phyloP scores from a whole-genome alignment of 2,888 invertebrate genomes.

The Coenonympha arcania region DNA sequence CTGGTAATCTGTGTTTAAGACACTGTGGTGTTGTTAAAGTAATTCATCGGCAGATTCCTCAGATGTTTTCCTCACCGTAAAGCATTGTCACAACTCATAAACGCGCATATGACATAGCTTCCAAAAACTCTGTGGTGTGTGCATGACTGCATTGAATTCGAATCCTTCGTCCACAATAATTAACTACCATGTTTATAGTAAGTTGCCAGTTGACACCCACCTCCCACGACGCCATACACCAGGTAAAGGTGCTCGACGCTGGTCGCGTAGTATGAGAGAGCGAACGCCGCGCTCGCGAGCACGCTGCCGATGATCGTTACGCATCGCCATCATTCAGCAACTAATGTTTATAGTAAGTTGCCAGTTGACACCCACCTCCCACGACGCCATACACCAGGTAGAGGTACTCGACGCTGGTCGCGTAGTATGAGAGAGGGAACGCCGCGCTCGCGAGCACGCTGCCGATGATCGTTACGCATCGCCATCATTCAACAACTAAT shows the following conservation, averaged over 20 bases:
- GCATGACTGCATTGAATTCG: too few species aligned
- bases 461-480: conserved; percentile 89
- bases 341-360: neutral
- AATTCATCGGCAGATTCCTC: too few species aligned
- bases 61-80: too few species aligned
- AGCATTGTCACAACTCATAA: too few species aligned
- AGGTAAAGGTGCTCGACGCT: conserved; percentile 84
- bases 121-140: too few species aligned
- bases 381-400: conserved; percentile 87
- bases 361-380: conserved; percentile 77
- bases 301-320: conserved; percentile 90
- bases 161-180: too few species aligned
- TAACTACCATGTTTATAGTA: too few species aligned
- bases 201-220: conserved; percentile 56
- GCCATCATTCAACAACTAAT: conserved; percentile 30
- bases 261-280: conserved; percentile 80
- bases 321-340: conserved; percentile 55
- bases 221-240: conserved; percentile 88
- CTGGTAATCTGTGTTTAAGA: too few species aligned
- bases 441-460: conserved; percentile 80
- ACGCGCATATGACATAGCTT: too few species aligned
- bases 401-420: conserved; percentile 81
- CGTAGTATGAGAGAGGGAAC: conserved; percentile 82
- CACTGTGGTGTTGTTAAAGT: too few species aligned
- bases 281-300: conserved; percentile 80